phyloP scores from a whole-genome alignment of 2,888 invertebrate species.

The Macaria notata region DNA sequence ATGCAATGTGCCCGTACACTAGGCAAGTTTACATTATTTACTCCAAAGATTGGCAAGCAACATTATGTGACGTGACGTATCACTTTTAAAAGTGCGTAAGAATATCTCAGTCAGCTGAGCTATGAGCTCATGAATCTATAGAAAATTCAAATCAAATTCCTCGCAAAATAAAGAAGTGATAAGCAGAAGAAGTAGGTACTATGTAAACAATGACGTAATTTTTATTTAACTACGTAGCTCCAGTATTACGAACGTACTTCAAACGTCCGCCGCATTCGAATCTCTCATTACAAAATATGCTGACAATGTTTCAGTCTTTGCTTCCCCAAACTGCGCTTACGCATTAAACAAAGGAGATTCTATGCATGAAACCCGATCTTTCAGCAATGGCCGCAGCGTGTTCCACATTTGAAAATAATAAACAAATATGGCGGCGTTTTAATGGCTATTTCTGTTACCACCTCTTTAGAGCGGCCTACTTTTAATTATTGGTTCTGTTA shows the following conservation, averaged over 20 bases:
- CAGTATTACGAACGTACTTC: too few species aligned
- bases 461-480: constrained; percentile 23
- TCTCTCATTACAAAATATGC: constrained; percentile 14
- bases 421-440: constrained; percentile 27
- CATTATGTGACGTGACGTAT: too few species aligned
- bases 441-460: constrained; percentile 24
- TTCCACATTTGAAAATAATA: constrained; percentile 32
- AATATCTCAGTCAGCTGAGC: too few species aligned
- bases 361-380: constrained; percentile 17
- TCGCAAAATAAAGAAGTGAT: too few species aligned
- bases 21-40: too few species aligned
- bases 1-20: too few species aligned
- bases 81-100: too few species aligned
- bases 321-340: constrained; percentile 11
- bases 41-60: too few species aligned
- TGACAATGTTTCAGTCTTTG: background rate
- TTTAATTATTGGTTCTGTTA: constrained; percentile 19
- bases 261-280: constrained; percentile 8
- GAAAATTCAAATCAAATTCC: too few species aligned
- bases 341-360: constrained; percentile 20
- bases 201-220: constrained; percentile 1
- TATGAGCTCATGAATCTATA: too few species aligned
- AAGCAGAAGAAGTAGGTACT: too few species aligned
- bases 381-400: constrained; percentile 21
- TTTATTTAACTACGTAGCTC: constrained; percentile 2